Evolutionary conservation across 2,797 vertebrate genomes (phyloP).

Genomic region (Toxotes lorentzi): DNA sequence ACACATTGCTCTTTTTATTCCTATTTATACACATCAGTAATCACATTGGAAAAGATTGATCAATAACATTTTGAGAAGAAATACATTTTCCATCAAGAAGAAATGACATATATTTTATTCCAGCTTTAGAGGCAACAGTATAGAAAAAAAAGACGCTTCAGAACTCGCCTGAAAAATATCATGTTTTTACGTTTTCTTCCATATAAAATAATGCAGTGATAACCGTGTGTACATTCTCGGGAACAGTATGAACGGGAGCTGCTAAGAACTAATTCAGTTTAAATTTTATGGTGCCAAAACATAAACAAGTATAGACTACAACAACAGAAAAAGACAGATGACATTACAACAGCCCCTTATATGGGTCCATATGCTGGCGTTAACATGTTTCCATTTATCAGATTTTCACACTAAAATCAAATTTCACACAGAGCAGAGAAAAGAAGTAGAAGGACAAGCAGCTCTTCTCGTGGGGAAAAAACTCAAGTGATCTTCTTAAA

Average conservation of each 20-base stretch:
- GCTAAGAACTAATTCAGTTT: background rate
- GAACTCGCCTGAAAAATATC: background rate
- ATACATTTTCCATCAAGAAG: too few species aligned
- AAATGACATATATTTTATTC: too few species aligned
- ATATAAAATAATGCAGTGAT: background rate
- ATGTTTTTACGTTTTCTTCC: background rate
- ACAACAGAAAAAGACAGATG: background rate
- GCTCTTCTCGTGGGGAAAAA: background rate
- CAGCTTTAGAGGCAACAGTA: too few species aligned
- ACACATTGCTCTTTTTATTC: too few species aligned
- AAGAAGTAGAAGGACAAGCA: background rate
- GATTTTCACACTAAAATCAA: background rate
- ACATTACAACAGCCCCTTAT: background rate
- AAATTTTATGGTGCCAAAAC: too few species aligned
- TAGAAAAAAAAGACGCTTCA: background rate
- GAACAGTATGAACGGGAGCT: background rate
- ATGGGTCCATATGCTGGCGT: too few species aligned
- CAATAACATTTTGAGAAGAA: too few species aligned
- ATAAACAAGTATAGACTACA: background rate
- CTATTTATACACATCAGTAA: too few species aligned
- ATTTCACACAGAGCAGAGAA: too few species aligned
- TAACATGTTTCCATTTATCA: background rate
- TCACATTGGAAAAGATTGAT: too few species aligned
- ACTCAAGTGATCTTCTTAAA: background rate
- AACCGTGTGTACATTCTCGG: background rate